These are phyloP conservation scores for Branchipolynoe longqiensis DNA, from an alignment of 2,888 invertebrate genomes.

Conservation along the genomic window DNA sequence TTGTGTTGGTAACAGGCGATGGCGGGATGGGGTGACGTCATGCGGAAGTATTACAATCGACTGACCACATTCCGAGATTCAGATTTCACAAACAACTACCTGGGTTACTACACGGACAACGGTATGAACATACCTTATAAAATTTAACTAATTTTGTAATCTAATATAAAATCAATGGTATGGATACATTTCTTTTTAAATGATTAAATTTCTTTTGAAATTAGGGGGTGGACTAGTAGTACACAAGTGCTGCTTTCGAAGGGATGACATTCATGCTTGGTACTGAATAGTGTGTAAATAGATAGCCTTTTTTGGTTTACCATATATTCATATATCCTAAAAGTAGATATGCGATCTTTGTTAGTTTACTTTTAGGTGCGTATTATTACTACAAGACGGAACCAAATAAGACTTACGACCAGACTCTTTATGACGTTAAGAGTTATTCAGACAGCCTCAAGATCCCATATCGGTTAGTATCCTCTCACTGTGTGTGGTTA, in stretches of 20 bases:
- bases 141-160: neutral
- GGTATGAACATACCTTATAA: constrained; percentile 59
- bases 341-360: neutral
- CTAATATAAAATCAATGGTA: too few relatives aligned
- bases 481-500: too few relatives aligned
- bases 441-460: constrained; percentile 66
- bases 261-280: neutral
- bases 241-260: too few relatives aligned
- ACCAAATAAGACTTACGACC: constrained; percentile 70
- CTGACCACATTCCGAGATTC: constrained; percentile 56
- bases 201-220: too few relatives aligned
- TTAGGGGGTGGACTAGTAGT: too few relatives aligned
- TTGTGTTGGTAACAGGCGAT: constrained; percentile 70
- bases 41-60: constrained; percentile 70
- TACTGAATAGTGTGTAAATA: neutral
- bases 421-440: constrained; percentile 73
- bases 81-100: constrained; percentile 70
- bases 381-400: constrained; percentile 76
- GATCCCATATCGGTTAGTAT: constrained; percentile 72
- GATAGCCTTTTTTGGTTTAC: neutral
- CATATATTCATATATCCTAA: neutral
- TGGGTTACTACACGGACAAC: constrained; percentile 76
- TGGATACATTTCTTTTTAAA: too few relatives aligned
- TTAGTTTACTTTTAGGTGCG: constrained; percentile 69
- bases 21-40: constrained; percentile 69